Conservation (phyloP, 64 coral and sea anemone genomes). For the Cladopsammia gracilis region DNA sequence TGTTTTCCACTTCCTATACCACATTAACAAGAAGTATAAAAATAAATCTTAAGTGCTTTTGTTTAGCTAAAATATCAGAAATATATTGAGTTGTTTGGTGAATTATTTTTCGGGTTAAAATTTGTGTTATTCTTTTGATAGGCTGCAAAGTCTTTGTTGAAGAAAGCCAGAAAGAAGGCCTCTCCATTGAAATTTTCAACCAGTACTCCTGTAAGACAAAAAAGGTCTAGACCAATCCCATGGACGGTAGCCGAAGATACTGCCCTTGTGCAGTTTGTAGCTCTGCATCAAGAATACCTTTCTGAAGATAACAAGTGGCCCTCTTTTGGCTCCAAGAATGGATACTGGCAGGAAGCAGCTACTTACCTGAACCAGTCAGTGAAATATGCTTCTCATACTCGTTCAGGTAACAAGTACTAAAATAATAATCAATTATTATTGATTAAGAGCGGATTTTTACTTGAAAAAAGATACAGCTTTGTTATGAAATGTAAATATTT, state of each 20-base stretch:
- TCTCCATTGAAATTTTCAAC: constrained; percentile 13
- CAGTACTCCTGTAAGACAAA: neutral
- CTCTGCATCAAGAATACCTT: neutral
- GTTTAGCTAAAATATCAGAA: no score
- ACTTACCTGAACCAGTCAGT: neutral
- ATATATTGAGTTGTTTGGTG: no score
- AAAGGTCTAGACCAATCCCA: neutral
- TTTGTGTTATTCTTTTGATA: no score
- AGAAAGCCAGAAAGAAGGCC: neutral
- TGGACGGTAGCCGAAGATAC: constrained; percentile 9
- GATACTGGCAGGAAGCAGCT: neutral
- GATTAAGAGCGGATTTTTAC: neutral
- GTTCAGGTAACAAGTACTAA: neutral
- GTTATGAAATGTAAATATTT: no score
- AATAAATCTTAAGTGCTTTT: no score
- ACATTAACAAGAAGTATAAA: no score
- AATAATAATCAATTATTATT: no score
- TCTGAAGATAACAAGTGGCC: neutral
- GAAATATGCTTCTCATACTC: neutral
- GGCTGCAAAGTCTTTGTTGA: constrained; percentile 20
- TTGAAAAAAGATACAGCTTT: neutral
- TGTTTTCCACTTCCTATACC: no score
- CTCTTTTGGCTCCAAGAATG: neutral
- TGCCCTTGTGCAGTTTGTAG: constrained; percentile 3
- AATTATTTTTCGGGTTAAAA: no score